These are phyloP conservation scores for Brotula barbata DNA, from an alignment of 2,797 vertebrate genomes.

Conservation along the genomic window DNA sequence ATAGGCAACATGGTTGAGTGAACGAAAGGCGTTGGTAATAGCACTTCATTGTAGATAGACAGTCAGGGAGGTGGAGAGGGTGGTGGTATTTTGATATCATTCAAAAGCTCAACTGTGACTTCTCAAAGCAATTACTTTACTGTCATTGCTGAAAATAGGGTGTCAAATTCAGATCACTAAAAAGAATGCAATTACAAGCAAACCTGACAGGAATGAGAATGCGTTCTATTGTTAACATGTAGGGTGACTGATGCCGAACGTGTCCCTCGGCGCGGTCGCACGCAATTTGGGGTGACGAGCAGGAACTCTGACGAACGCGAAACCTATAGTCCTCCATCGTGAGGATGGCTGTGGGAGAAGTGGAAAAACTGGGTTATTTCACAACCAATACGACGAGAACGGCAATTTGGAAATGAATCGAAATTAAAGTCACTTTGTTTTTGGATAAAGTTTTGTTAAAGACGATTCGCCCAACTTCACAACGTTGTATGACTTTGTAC, in stretches of 20 bases:
- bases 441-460: too few relatives aligned
- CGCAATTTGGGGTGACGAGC: constrained; percentile 20
- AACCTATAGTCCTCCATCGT: too few relatives aligned
- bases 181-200: constrained; percentile 72
- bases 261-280: constrained; percentile 15
- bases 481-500: too few relatives aligned
- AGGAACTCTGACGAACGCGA: too few relatives aligned
- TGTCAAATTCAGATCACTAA: constrained; percentile 74
- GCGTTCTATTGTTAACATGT: constrained; percentile 63
- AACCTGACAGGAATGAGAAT: constrained; percentile 68
- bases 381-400: too few relatives aligned
- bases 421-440: too few relatives aligned
- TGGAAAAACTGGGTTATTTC: too few relatives aligned
- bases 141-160: constrained; percentile 74
- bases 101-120: constrained; percentile 69
- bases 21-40: constrained; percentile 62
- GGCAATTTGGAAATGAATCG: too few relatives aligned
- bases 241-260: constrained; percentile 47
- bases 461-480: too few relatives aligned
- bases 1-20: constrained; percentile 65
- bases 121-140: constrained; percentile 75
- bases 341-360: too few relatives aligned
- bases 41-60: constrained; percentile 64
- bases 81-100: constrained; percentile 67
- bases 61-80: constrained; percentile 44